Base-by-base conservation (phyloP, 92 coral and sea anemone genomes). In the Phenganax subtilis region DNA sequence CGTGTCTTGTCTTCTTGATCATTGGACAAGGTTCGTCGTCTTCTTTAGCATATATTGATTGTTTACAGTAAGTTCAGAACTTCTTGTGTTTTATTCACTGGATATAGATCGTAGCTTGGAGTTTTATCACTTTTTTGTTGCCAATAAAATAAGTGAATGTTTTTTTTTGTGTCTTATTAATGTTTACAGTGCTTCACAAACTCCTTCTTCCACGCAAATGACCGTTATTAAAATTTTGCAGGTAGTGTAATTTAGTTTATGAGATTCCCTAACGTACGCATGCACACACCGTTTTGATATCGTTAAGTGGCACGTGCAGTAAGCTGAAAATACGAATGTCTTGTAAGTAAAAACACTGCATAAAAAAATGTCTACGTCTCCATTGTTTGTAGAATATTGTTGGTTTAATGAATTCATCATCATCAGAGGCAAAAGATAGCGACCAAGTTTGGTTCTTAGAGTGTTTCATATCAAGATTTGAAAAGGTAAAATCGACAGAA, bases 1-100 rank as follows among this genome's bases (percentile, higher is more conserved):
- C 17, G 64, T 76, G n/a, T 57, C 81, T 11, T 4, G 44, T 56
- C 55, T 76, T 31, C 9, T 76, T 67, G 81, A 76, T 44, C 81
- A 76, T 60, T 76, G 66, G 64, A 76, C 69, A 51, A 76, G 81
- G 81, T 76, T 55, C 8, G 62, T 55, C 5, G 5, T 1, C 2
- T 37, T 37, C 47, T 2, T 37, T 2, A 37, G 47, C 47, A 37
- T 37, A 37, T 37, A 20, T 20, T 20, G 25, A 20, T 37, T 2
- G 47, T 37, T 2, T 37, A 5, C 47, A 37, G 47, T 37, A 37
- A 37, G 3, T 37, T 37, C 47, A 37, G 47, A 37, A 5, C 47
- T 37, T 37, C 47, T 37, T 37, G 0, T 2, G 47, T 37, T 37
- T 1, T 37, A 37, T 37, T 0, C 47, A 5, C 47, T 37, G 47